Evolutionary conservation across 2,797 vertebrate species (phyloP).

Genomic region (Prionace glauca): DNA sequence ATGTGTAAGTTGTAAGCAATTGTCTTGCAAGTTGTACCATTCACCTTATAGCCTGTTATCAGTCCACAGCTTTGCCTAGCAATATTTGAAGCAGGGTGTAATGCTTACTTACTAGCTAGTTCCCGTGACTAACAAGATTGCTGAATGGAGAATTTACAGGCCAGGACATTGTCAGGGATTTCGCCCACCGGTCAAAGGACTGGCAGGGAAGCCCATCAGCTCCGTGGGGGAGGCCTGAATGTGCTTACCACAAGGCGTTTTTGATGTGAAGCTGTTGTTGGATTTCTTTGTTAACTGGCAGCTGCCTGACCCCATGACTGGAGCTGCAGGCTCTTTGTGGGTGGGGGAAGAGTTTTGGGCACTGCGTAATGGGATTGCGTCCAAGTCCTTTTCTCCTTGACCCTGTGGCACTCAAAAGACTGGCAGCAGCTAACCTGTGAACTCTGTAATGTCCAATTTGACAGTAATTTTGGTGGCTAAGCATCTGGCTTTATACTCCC

Average conservation of each 20-base stretch:
- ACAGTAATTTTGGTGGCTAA: not conserved
- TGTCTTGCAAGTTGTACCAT: not conserved
- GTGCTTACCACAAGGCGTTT: not conserved
- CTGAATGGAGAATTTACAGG: not conserved
- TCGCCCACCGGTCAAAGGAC: too few species aligned
- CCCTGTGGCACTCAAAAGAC: not conserved
- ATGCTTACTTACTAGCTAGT: not conserved
- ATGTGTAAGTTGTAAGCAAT: not conserved
- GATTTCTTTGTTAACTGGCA: not conserved
- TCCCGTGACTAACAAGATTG: not conserved
- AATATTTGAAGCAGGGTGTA: not conserved
- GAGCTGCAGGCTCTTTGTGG: not conserved
- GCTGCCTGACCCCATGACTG: not conserved
- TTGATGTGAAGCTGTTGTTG: not conserved
- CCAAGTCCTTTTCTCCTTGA: not conserved
- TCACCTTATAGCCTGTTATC: not conserved
- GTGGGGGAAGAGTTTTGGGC: too few species aligned
- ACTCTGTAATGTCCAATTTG: not conserved
- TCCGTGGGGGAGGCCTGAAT: too few species aligned
- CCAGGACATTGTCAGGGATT: too few species aligned
- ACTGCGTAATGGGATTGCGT: not conserved
- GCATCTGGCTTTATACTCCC: not conserved
- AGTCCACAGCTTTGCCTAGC: not conserved
- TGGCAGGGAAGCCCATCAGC: too few species aligned
- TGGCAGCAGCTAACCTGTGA: not conserved